Base-by-base conservation (phyloP, 2,797 vertebrate species). In the Anguilla pacifica region DNA sequence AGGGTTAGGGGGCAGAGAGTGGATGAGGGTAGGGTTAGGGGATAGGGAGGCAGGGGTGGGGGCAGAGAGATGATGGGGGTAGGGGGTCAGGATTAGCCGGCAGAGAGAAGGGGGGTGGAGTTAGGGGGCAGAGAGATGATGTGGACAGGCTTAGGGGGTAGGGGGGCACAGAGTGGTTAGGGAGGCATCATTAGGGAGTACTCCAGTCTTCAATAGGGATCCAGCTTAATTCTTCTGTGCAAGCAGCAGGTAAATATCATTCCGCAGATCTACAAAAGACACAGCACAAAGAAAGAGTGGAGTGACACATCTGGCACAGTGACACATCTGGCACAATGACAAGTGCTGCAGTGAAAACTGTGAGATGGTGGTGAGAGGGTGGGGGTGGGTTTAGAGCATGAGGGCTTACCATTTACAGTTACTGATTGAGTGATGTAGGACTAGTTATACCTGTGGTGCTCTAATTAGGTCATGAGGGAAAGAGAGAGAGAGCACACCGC, bases 341-440 rank as follows among this genome's bases (percentile, higher is more conserved):
- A 35, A 35, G 17, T 77, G 43, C 72, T 77, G 31, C 43, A 3
- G 43, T 46, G 7, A 25, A 46, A 82, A 46, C 43, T 82, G 79
- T 22, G 28, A 89, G 86, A 84, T 91, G 89, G 91, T 90, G 88
- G 90, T 93, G 90, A 90, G 89, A 89, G 88, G 86, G 55, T 9
- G 79, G 85, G 92, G 77, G 85, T 85, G 87, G 88, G 92, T 94
- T 94, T 91, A 93, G 88, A 89, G 91, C 83, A 84, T 90, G 82
- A 91, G 92, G 81, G 88, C 89, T 91, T 90, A 84, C 89, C 92
- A 87, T 86, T 95, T 93, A 94, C 89, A 89, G 93, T 93, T 91
- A 90, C 93, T 92, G 94, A 95, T 93, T 91, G 90, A 88, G 87
- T 92, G 94, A 95, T 93, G 91, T 90, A 88, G 87, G 89, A 91